These are phyloP conservation scores for Otolemur crassicaudatus DNA, from an alignment of 2,797 vertebrate species.

Conservation along the genomic window DNA sequence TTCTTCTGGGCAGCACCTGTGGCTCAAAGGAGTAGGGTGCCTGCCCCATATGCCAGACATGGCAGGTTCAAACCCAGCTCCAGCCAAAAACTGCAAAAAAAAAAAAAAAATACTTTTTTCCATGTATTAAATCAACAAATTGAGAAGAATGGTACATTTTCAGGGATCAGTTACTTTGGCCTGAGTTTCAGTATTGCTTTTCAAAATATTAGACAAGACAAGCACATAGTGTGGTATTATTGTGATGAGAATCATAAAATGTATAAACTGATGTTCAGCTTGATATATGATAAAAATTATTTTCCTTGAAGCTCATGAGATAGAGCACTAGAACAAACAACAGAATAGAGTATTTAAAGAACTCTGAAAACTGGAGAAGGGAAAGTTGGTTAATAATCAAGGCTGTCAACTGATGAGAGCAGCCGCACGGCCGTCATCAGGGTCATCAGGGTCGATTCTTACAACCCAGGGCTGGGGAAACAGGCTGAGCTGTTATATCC, in stretches of 20 bases:
- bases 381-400: background rate
- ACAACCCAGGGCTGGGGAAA: background rate
- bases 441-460: background rate
- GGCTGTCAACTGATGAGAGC: background rate
- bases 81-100: too few relatives aligned
- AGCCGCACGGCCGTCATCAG: background rate
- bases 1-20: too few relatives aligned
- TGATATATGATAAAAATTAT: background rate
- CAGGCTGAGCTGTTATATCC: background rate
- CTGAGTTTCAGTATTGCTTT: background rate
- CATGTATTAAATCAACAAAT: slow-evolving; percentile 36
- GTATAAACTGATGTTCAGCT: slow-evolving; percentile 17
- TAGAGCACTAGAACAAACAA: background rate
- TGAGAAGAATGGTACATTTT: background rate
- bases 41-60: too few relatives aligned
- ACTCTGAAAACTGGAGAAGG: background rate
- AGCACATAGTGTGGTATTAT: background rate
- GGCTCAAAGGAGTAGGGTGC: too few relatives aligned
- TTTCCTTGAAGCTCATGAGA: background rate
- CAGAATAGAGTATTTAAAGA: background rate
- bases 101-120: background rate
- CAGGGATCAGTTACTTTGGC: background rate
- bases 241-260: background rate
- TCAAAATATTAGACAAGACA: background rate
- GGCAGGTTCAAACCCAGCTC: too few relatives aligned